phyloP scores from a whole-genome alignment of 2,888 invertebrate genomes.

The Shargacucullia verbasci region DNA sequence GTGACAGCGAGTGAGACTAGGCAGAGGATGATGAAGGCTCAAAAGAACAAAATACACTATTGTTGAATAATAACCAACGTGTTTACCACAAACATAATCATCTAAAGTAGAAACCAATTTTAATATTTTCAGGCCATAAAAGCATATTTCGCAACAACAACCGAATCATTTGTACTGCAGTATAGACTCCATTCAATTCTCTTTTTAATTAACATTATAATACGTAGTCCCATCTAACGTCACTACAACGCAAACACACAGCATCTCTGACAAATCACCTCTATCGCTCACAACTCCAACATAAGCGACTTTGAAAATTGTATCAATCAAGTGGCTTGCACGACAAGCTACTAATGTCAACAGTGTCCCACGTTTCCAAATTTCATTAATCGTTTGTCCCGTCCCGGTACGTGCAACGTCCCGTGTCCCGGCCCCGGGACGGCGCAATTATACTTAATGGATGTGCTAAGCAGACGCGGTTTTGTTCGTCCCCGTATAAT shows the following conservation, averaged over 20 bases:
- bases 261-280: slow-evolving; percentile 41
- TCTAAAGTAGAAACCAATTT: no score
- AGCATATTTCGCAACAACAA: neutral
- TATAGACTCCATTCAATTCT: neutral
- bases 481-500: slow-evolving; percentile 50
- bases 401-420: slow-evolving; percentile 40
- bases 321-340: slow-evolving; percentile 52
- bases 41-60: no score
- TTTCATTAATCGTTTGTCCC: slow-evolving; percentile 58
- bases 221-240: slow-evolving; percentile 7
- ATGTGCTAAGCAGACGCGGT: slow-evolving; percentile 63
- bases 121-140: no score
- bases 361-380: slow-evolving; percentile 55
- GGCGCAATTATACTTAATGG: slow-evolving; percentile 62
- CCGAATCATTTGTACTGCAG: no score
- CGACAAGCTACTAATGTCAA: slow-evolving; percentile 60
- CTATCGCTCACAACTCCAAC: slow-evolving; percentile 43
- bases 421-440: slow-evolving; percentile 49
- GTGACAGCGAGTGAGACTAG: no score
- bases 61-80: no score
- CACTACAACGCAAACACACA: slow-evolving; percentile 11
- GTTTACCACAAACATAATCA: no score
- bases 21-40: no score
- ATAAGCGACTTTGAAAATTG: slow-evolving; percentile 48
- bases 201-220: slow-evolving; percentile 8